These are phyloP conservation scores for Apamea epomidion DNA, from an alignment of 2,888 invertebrate genomes.

Conservation along the genomic window DNA sequence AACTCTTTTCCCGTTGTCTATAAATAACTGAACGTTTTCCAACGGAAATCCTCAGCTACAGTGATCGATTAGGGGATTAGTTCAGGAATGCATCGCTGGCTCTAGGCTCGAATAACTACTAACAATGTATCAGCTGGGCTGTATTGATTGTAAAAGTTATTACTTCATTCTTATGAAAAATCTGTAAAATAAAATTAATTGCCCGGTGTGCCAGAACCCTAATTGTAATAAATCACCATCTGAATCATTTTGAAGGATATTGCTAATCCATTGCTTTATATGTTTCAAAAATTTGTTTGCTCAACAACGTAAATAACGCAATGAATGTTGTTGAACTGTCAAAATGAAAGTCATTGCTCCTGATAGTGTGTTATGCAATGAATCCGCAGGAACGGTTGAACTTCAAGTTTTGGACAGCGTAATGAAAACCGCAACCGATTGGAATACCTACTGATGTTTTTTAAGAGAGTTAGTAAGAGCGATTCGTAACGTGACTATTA, in stretches of 20 bases:
- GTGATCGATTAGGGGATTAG: slow-evolving; percentile 57
- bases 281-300: neutral
- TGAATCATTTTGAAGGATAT: too few species aligned
- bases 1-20: slow-evolving; percentile 38
- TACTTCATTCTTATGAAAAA: neutral
- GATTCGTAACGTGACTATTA: neutral
- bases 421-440: neutral
- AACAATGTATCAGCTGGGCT: slow-evolving; percentile 6
- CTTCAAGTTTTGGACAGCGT: neutral
- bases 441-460: neutral
- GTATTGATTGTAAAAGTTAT: neutral
- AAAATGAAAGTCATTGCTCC: neutral
- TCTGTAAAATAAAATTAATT: neutral
- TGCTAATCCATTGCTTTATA: neutral
- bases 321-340: neutral
- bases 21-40: slow-evolving; percentile 57
- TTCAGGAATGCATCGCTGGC: slow-evolving; percentile 25
- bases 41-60: slow-evolving; percentile 44
- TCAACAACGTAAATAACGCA: neutral
- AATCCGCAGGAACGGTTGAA: neutral
- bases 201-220: neutral
- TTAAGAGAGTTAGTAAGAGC: neutral
- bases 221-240: too few species aligned
- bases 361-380: neutral
- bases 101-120: neutral